Evolutionary conservation across 2,888 invertebrate species (phyloP).

Genomic region (Proisotoma minuta): DNA sequence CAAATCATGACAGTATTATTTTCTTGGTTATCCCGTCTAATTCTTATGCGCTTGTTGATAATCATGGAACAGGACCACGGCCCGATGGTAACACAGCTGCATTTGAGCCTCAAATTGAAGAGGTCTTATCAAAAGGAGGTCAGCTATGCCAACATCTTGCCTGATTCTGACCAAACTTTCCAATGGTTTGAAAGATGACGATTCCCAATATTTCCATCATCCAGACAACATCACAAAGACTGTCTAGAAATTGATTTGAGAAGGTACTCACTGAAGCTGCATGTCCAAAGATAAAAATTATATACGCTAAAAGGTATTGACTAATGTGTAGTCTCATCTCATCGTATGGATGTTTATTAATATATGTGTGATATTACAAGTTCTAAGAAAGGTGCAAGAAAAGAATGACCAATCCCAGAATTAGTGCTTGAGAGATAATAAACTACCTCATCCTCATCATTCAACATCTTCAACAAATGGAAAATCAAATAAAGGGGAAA

Average conservation of each 20-base stretch:
- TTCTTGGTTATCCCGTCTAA: too few relatives aligned
- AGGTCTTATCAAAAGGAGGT: conserved; percentile 15
- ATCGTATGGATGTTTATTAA: too few relatives aligned
- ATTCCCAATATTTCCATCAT: not conserved
- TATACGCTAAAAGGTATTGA: too few relatives aligned
- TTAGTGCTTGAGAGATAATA: not conserved
- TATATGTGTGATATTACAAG: too few relatives aligned
- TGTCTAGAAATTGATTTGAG: not conserved
- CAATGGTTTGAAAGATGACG: not conserved
- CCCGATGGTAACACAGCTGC: conserved; percentile 46
- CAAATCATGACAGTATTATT: too few relatives aligned
- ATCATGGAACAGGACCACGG: conserved; percentile 25
- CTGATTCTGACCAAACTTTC: conserved; percentile 24
- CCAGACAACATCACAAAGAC: not conserved
- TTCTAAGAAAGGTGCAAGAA: not conserved
- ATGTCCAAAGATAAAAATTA: not conserved
- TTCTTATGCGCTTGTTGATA: not conserved
- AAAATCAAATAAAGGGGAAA: conserved; percentile 36
- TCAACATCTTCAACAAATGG: conserved; percentile 21
- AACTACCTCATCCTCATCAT: not conserved
- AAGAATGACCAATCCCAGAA: not conserved
- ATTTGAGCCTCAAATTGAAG: not conserved
- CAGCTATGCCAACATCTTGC: conserved; percentile 47
- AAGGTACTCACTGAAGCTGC: not conserved
- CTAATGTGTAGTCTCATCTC: not conserved